A percentile compares a stretch with the other conserved stretches of the same genome.
Conservation (phyloP, 53 echinoderm and acorn worm species). For the Antedon mediterranea region DNA sequence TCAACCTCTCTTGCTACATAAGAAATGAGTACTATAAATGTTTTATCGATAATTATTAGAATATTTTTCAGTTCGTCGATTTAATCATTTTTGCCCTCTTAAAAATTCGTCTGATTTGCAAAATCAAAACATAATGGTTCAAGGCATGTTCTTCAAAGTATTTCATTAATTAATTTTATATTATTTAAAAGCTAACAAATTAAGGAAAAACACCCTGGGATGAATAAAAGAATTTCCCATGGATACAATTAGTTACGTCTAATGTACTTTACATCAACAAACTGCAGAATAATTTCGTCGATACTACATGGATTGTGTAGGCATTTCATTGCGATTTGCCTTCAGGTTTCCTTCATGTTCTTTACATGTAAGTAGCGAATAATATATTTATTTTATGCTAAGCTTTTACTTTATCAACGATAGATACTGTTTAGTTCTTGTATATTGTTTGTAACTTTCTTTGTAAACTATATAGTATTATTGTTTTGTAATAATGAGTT, state of each 20-base stretch:
- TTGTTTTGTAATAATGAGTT: too few species aligned
- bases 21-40: too few species aligned
- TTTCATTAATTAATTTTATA: not conserved
- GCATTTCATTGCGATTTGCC: not conserved
- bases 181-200: not conserved
- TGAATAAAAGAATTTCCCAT: not conserved
- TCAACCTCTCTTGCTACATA: too few species aligned
- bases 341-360: not conserved
- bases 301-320: not conserved
- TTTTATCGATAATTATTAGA: not conserved
- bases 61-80: not conserved
- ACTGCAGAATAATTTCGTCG: not conserved
- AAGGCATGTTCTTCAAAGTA: not conserved
- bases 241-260: not conserved
- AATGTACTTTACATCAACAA: not conserved
- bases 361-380: not conserved
- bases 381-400: too few species aligned
- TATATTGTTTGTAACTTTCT: too few species aligned
- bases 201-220: not conserved
- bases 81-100: not conserved
- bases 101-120: not conserved
- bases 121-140: not conserved
- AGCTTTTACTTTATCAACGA: too few species aligned
- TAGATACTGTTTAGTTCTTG: too few species aligned
- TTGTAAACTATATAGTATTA: too few species aligned